Conservation (phyloP, 2,888 invertebrate species). For the Eristalis intricaria region DNA sequence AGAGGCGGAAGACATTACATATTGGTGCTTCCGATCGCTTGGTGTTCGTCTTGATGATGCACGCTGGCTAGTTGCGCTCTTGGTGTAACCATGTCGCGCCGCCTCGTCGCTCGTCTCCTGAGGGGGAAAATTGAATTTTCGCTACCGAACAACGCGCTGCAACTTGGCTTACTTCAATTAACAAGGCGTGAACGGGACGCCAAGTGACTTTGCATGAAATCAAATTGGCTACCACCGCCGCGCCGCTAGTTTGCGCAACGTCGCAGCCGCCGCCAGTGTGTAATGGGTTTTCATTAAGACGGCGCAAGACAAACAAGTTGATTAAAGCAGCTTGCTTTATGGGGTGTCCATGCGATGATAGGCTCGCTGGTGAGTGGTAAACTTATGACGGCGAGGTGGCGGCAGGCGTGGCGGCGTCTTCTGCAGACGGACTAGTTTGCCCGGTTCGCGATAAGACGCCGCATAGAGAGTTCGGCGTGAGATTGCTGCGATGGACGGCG, state of each 20-base stretch:
- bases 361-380: background rate
- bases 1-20: conserved; percentile 50
- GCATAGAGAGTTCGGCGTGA: background rate
- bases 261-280: background rate
- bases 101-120: no score
- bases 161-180: conserved; percentile 67
- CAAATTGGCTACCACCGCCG: conserved; percentile 25
- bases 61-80: no score
- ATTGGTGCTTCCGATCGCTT: conserved; percentile 46
- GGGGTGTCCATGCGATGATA: conserved; percentile 5
- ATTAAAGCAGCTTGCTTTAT: conserved; percentile 11
- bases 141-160: conserved; percentile 49
- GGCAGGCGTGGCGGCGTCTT: background rate
- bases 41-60: conserved; percentile 12
- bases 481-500: background rate
- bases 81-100: no score
- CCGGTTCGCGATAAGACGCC: background rate
- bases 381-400: background rate
- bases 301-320: conserved; percentile 40
- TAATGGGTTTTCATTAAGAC: conserved; percentile 37
- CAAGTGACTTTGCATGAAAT: conserved; percentile 50
- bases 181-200: conserved; percentile 65
- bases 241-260: background rate
- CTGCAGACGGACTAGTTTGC: background rate
- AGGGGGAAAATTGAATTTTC: conserved; percentile 67